Evolutionary conservation across 2,797 vertebrate genomes (phyloP).

Genomic region (Anas flavirostris): DNA sequence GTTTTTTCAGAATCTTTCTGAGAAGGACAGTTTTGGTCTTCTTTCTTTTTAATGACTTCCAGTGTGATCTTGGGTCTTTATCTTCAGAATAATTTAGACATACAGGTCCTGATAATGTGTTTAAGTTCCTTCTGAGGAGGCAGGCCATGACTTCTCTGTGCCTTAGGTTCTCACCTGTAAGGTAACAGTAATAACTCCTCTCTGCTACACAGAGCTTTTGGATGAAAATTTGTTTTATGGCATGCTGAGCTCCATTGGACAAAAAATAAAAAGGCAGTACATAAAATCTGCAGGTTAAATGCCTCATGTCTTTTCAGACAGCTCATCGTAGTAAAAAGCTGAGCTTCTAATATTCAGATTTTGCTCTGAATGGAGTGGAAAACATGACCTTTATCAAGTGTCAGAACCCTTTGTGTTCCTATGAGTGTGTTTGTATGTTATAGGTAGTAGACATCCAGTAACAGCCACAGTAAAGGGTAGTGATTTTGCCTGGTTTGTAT

Average conservation of each 20-base stretch:
- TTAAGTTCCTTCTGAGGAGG: neutral
- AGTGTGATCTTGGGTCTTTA: neutral
- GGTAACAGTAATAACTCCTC: neutral
- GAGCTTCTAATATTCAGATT: neutral
- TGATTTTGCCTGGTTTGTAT: constrained; percentile 46
- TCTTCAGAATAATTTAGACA: constrained; percentile 7
- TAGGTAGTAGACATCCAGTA: neutral
- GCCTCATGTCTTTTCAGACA: neutral
- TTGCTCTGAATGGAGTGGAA: neutral
- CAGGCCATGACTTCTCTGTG: neutral
- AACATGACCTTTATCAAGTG: constrained; percentile 38
- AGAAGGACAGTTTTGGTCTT: neutral
- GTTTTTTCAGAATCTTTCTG: neutral
- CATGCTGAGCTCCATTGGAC: neutral
- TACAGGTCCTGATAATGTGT: neutral
- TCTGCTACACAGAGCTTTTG: neutral
- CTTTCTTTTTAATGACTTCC: neutral
- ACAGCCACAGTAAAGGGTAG: constrained; percentile 9
- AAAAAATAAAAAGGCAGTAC: neutral
- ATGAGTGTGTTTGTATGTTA: neutral
- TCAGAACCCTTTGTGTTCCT: constrained; percentile 15
- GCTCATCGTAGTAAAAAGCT: neutral
- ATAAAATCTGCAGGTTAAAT: neutral
- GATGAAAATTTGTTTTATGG: neutral
- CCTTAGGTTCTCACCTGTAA: neutral